A percentile compares a stretch with the other conserved stretches of the same genome.
phyloP scores from a whole-genome alignment of 2,113 vertebrate species.

The Polyodon spathula region DNA sequence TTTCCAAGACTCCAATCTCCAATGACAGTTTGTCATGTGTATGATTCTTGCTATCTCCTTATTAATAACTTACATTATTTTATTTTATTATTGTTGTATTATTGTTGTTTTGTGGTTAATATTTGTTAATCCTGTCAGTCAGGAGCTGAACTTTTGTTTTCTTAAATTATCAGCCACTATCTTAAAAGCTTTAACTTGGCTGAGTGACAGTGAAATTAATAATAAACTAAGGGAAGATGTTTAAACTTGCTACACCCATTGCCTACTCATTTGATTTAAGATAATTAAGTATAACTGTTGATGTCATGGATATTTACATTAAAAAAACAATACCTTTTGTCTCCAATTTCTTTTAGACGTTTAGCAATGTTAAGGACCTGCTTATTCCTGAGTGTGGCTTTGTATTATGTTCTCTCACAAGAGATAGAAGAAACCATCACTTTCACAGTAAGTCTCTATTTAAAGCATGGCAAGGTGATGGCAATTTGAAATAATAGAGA shows the following conservation, averaged over 20 bases:
- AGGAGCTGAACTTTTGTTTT: not conserved
- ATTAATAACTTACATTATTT: no score
- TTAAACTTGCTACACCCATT: slow-evolving; percentile 55
- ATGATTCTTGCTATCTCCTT: no score
- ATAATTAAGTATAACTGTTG: slow-evolving; percentile 45
- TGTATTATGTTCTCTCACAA: slow-evolving; percentile 68
- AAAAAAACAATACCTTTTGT: slow-evolving; percentile 13
- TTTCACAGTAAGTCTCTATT: slow-evolving; percentile 71
- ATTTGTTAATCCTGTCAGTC: no score
- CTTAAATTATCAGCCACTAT: not conserved
- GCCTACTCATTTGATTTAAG: slow-evolving; percentile 53
- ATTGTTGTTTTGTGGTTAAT: no score
- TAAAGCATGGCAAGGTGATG: not conserved
- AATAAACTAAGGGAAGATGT: slow-evolving; percentile 47
- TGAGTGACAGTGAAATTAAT: slow-evolving; percentile 47
- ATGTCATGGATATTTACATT: slow-evolving; percentile 27
- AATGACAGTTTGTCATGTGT: no score
- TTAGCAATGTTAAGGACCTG: slow-evolving; percentile 77
- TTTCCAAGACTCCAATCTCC: no score
- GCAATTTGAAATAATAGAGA: no score
- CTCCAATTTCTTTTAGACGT: slow-evolving; percentile 41
- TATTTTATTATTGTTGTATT: no score
- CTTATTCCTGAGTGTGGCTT: slow-evolving; percentile 67
- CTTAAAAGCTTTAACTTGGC: slow-evolving; percentile 30
- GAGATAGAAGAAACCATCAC: slow-evolving; percentile 83